Evolutionary conservation across 2,797 vertebrate genomes (phyloP), one percentile per base, ranked within the genome.

Genomic region (Sebastes steindachneri): DNA sequence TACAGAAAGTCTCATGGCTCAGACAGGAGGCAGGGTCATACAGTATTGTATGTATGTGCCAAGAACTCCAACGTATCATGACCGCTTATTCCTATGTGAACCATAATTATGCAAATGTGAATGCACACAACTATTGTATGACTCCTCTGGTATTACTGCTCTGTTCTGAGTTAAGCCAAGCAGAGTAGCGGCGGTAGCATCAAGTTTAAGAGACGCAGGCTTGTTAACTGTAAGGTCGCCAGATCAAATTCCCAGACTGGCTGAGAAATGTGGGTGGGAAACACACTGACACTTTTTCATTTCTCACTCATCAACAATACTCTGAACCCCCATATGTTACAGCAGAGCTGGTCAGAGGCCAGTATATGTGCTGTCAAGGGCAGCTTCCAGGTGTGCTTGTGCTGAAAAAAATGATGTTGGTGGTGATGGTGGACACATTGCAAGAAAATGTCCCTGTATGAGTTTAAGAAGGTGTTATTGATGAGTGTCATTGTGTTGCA

Each of bases 231-330:
- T 65, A 29, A 74, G 78, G 75, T 81, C 67, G 54, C 7, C 4
- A 2, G 86, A 28, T 85, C 21, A 85, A 75, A 86, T 89, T 71
- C 28, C 12, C 41, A 63, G 48, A 67, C 75, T 53, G 45, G 25
- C 58, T 4, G 45, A 73, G 48, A 83, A 73, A 81, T 80, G 65
- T 72, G 58, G 68, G 59, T 68, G 71, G 78, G 63, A 86, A 86
- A 70, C 65, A 48, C 21, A 60, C n/a, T 1, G 67, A 84, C 54
- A 33, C 60, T 23, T 41, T 62, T 77, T 55, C 17, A 33, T 66
- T 80, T 62, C 67, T 53, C 48, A 53, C 60, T 79, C 76, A 75
- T 77, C 81, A 81, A 45, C 58, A 59, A 58, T 23, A 26, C 51
- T 80, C 57, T 65, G 26, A 57, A 84, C 63, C 33, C 29, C 45